Base-by-base conservation (phyloP, 2,888 invertebrate species). In the Catocala sponsa region DNA sequence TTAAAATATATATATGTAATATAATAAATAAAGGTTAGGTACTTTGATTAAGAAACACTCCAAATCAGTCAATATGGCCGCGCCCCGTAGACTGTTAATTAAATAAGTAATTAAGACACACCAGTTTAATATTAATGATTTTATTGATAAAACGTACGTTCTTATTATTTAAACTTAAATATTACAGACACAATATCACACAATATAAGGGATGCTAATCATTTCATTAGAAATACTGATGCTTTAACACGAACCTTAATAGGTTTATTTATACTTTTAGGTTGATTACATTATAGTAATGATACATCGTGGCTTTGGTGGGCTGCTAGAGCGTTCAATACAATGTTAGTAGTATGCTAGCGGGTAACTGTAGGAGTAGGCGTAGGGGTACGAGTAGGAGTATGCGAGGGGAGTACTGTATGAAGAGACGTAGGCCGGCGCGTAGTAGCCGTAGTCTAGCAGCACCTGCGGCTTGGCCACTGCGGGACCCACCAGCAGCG, bases 391-490 rank as follows among this genome's bases (percentile, higher is more conserved):
- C 1, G 93, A 91, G 74, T 92, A 92, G 11, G 91, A 82, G 75
- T 94, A 94, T 0, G 91, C 80, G 0, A 89, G 72, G 0, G 91
- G 89, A 0, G 89, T 72, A 68, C 88, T 86, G 81, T 91, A 91
- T 13, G 90, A 76, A 10, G 85, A 80, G 25, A 89, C 87, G 82
- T 93, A 94, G 33, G 84, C 80, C 0, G 63, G 63, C 2, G 86
- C 81, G 80, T 94, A 91, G 80, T 89, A 90, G 0, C 90, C 90
- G 73, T 92, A 93, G 83, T 92, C 91, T 41, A 91, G 54, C 56
- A 92, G 70, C 63, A 94, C 83, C 71, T 94, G 94, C 50, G 94
- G 94, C 81, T 94, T 94, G 48, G 91, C 91, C 73, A 78, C 74
- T 32, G 86, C 87, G 47, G 90, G 78, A 68, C 83, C 77, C 52